Percentiles rank a stretch among this genome's conserved stretches.
Conservation (phyloP, 2,113 vertebrate species). For the Colaptes auratus region DNA sequence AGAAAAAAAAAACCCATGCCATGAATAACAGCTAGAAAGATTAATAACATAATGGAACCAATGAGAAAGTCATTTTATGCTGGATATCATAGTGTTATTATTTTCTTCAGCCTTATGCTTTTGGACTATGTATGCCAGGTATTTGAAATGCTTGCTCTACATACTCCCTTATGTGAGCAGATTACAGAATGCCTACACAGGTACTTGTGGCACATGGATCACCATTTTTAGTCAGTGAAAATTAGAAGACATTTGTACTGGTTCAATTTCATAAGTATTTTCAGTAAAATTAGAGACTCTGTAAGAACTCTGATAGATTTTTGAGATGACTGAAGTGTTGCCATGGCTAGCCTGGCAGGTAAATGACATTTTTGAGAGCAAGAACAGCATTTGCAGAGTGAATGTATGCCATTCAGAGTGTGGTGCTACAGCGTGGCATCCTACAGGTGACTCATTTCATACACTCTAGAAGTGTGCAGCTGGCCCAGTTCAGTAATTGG, state of each 20-base stretch:
- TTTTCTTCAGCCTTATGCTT: background rate
- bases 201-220: background rate
- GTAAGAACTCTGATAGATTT: background rate
- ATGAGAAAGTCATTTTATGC: background rate
- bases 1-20: background rate
- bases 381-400: background rate
- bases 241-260: background rate
- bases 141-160: conserved; percentile 1
- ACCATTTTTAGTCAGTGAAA: background rate
- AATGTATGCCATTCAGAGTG: background rate
- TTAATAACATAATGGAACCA: background rate
- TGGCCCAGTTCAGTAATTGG: background rate
- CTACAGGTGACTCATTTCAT: background rate
- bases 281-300: conserved; percentile 15
- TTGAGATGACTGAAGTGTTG: background rate
- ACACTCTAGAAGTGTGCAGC: background rate
- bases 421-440: background rate
- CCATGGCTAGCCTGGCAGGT: background rate
- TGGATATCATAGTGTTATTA: background rate
- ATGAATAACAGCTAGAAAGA: conserved; percentile 10
- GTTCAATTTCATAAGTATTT: background rate
- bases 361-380: background rate
- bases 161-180: background rate
- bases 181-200: background rate
- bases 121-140: background rate